Evolutionary conservation across 2,888 invertebrate genomes (phyloP).

Genomic region (Trachelus iudaicus): DNA sequence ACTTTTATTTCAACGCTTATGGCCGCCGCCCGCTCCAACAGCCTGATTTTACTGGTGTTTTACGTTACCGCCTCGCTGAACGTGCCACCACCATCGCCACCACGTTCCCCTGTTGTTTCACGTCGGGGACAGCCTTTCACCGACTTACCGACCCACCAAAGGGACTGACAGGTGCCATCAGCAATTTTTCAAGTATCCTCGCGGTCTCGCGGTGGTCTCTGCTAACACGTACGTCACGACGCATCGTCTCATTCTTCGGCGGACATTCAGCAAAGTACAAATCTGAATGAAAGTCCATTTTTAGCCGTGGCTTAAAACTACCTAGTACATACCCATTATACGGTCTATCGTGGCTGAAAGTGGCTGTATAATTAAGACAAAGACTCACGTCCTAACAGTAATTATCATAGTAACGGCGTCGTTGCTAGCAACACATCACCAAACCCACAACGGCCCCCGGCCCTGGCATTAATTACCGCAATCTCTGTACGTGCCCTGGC

Average conservation of each 20-base stretch:
- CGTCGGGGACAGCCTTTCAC: background rate
- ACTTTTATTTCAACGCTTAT: conserved; percentile 52
- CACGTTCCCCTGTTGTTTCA: background rate
- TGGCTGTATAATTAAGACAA: conserved; percentile 46
- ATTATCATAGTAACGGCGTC: conserved; percentile 55
- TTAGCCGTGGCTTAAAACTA: background rate
- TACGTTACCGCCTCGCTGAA: conserved; percentile 5
- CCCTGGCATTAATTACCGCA: conserved; percentile 58
- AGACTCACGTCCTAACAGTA: conserved; percentile 48
- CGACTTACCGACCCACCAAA: background rate
- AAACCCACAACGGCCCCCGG: conserved; percentile 39
- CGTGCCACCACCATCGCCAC: background rate
- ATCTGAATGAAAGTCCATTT: background rate
- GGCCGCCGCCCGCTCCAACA: conserved; percentile 40
- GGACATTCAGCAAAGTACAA: background rate
- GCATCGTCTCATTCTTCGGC: background rate
- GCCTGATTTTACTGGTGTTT: conserved; percentile 51
- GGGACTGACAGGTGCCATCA: conserved; percentile 4
- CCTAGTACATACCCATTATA: background rate
- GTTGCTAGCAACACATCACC: conserved; percentile 49
- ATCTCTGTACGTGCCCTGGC: conserved; percentile 55
- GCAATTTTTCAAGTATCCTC: background rate
- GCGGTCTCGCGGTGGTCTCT: background rate
- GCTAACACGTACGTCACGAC: background rate
- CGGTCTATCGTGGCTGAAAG: background rate